Evolutionary conservation across 2,113 vertebrate species (phyloP), one percentile per base, ranked within the genome.

Genomic region (Motacilla alba): DNA sequence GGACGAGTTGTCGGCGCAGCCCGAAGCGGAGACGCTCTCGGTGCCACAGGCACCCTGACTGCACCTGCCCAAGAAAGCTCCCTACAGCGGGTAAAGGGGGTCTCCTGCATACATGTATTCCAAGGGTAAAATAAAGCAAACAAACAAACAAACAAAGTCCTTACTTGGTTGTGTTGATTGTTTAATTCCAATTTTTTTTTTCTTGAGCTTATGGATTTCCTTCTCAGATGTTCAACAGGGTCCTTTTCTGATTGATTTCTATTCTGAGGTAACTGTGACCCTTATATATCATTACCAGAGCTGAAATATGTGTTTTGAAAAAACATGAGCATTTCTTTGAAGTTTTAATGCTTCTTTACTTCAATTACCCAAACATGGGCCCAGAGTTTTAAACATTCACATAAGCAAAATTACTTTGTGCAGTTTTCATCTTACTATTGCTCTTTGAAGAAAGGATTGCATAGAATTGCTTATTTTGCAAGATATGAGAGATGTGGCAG

Each of bases 101-200:
- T n/a, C n/a, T n/a, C n/a, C n/a, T n/a, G n/a, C n/a, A n/a, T 31
- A 27, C 15, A 35, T 47, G 24, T 60, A 27, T 69, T 79, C n/a
- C 33, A 69, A 41, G 2, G 23, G 6, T 33, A 69, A 95, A 83
- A 56, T 6, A 69, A 60, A 87, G 9, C 27, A 70, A 72, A 15
- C 6, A 26, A 85, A 15, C 4, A 30, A 85, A 26, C 15, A 77
- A 39, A 39, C 13, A 26, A 31, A 52, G 50, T 90, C 31, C 88
- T 89, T 97, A 99, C 99, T 89, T 97, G 92, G 86, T 98, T 99
- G 94, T 97, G 94, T 78, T 93, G 95, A 17, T 98, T 96, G 9
- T 66, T 97, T 92, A 99, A 93, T 68, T 99, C 97, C 82, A 99
- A 92, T 31, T 98, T 98, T 98, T 58, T 98, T 98, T 64, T 98